These are phyloP conservation scores for Drosophila malerkotliana DNA, from an alignment of 1,140 invertebrate genomes.

Conservation along the genomic window DNA sequence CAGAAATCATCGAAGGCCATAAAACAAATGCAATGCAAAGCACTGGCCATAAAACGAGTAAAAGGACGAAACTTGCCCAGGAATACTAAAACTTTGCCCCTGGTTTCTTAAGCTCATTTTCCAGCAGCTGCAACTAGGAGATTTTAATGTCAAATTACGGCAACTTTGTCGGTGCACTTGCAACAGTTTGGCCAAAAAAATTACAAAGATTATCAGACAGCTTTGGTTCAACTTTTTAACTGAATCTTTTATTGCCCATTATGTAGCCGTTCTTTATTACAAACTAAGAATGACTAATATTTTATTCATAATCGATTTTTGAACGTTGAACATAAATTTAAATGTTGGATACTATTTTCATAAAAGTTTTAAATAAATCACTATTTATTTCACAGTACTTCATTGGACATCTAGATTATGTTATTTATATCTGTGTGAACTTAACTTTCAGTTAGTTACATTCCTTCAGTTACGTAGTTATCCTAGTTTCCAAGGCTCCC, in stretches of 20 bases:
- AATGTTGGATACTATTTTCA: not conserved
- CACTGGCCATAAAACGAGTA: constrained; percentile 19
- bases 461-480: not conserved
- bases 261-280: not conserved
- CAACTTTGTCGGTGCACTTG: constrained; percentile 58
- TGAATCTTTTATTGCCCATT: constrained; percentile 16
- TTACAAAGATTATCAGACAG: constrained; percentile 13
- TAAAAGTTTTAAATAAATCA: too few relatives aligned
- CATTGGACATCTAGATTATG: too few relatives aligned
- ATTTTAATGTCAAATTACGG: constrained; percentile 52
- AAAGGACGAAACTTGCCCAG: constrained; percentile 10
- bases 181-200: constrained; percentile 25
- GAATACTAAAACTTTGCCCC: not conserved
- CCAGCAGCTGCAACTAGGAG: constrained; percentile 22
- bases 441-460: not conserved
- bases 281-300: not conserved
- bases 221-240: constrained; percentile 17
- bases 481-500: not conserved
- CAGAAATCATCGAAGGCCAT: constrained; percentile 25
- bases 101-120: constrained; percentile 13
- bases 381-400: too few relatives aligned
- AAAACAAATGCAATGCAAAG: constrained; percentile 30
- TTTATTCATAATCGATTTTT: not conserved
- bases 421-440: too few relatives aligned
- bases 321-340: not conserved